Conservation (phyloP, 37 sponge, comb jelly and placozoan species). For the Beroe forskalii region DNA sequence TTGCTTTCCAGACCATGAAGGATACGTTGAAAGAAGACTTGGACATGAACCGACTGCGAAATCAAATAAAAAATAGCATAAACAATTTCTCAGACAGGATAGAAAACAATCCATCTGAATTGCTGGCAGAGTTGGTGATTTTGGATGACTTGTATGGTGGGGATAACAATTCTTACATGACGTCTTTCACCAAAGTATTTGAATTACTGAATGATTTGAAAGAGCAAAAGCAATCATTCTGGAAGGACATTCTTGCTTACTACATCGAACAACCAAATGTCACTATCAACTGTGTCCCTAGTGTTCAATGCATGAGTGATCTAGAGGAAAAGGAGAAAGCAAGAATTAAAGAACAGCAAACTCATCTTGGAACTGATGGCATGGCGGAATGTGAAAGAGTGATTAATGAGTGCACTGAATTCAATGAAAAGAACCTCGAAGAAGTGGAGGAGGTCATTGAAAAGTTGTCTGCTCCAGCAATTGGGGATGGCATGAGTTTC, state of each 20-base stretch:
- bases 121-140: conserved; percentile 18
- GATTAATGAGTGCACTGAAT: background rate
- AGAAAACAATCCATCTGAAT: conserved; percentile 12
- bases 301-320: background rate
- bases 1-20: background rate
- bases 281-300: background rate
- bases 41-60: background rate
- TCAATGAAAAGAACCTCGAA: background rate
- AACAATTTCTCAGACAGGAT: conserved; percentile 1
- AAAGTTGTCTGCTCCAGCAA: background rate
- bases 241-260: background rate
- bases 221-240: background rate
- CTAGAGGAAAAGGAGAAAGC: background rate
- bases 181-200: background rate
- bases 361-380: background rate
- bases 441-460: background rate
- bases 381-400: background rate
- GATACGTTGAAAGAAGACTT: background rate
- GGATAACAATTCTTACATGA: background rate
- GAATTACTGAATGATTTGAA: background rate
- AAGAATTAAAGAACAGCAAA: background rate
- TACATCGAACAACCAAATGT: conserved; percentile 21
- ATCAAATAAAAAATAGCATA: background rate
- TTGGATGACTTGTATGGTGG: background rate
- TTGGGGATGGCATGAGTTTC: background rate